phyloP scores from a whole-genome alignment of 1,140 invertebrate genomes.

The Antheraea mylitta region DNA sequence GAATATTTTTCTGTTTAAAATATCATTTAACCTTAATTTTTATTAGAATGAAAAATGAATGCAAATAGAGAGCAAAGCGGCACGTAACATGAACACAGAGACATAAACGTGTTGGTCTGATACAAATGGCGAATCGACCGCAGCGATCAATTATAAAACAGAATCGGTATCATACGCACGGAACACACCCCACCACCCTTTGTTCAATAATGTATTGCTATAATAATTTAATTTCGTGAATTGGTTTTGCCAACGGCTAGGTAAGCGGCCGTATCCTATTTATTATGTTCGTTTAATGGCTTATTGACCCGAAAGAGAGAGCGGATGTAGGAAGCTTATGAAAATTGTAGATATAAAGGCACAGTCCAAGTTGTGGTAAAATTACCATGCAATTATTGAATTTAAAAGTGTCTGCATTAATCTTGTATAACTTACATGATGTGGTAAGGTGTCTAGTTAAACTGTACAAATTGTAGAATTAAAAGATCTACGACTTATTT shows the following conservation, averaged over 20 bases:
- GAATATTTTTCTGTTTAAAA: no score
- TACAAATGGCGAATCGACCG: conserved; percentile 67
- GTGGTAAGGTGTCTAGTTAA: no score
- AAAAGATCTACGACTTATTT: no score
- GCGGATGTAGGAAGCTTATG: neutral
- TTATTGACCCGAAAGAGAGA: neutral
- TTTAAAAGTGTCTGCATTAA: no score
- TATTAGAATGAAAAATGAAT: neutral
- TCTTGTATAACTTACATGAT: no score
- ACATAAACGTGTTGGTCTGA: conserved; percentile 60
- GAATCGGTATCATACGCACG: conserved; percentile 41
- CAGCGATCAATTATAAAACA: conserved; percentile 68
- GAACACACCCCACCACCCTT: conserved; percentile 24
- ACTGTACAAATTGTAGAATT: no score
- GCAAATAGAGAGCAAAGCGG: neutral
- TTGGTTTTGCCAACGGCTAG: conserved; percentile 13
- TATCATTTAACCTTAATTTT: no score
- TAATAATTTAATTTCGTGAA: conserved; percentile 25
- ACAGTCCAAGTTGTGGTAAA: no score
- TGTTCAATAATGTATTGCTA: conserved; percentile 31
- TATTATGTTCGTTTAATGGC: neutral
- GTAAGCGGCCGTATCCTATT: neutral
- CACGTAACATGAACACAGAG: conserved; percentile 3
- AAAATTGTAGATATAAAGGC: neutral
- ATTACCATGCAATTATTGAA: no score